Evolutionary conservation across 2,113 vertebrate species (phyloP).

Genomic region (Rana temporaria): DNA sequence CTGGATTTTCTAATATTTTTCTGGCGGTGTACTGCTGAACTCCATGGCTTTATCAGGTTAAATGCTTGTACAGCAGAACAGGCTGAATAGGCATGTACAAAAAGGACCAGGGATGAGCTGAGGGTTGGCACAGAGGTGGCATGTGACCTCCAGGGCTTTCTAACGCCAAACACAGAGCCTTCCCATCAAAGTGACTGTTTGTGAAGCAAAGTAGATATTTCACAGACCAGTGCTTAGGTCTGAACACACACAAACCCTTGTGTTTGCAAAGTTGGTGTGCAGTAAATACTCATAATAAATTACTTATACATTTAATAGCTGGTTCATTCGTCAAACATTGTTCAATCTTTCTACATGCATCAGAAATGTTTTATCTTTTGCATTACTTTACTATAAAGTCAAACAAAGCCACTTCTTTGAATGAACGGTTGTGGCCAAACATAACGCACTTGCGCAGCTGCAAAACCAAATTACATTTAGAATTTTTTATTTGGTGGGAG

Average conservation of each 20-base stretch:
- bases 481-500: no score
- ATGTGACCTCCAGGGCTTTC: conserved; percentile 20
- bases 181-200: conserved; percentile 35
- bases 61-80: conserved; percentile 15
- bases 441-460: no score
- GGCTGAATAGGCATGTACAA: background rate
- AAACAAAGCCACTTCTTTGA: no score
- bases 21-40: background rate
- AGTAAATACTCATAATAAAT: background rate
- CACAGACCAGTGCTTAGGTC: conserved; percentile 27
- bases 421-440: no score
- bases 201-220: conserved; percentile 27
- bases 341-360: no score
- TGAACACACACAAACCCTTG: background rate
- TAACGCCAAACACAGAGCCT: conserved; percentile 32
- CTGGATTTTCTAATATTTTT: background rate
- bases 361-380: no score
- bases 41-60: background rate
- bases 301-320: no score
- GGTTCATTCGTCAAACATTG: no score
- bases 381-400: no score
- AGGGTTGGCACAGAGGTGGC: conserved; percentile 21
- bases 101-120: background rate
- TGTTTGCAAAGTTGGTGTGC: background rate
- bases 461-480: no score